A percentile compares a stretch with the other conserved stretches of the same genome.
These are phyloP conservation scores for Pedetes capensis DNA, from an alignment of 2,113 vertebrate species.

Conservation along the genomic window DNA sequence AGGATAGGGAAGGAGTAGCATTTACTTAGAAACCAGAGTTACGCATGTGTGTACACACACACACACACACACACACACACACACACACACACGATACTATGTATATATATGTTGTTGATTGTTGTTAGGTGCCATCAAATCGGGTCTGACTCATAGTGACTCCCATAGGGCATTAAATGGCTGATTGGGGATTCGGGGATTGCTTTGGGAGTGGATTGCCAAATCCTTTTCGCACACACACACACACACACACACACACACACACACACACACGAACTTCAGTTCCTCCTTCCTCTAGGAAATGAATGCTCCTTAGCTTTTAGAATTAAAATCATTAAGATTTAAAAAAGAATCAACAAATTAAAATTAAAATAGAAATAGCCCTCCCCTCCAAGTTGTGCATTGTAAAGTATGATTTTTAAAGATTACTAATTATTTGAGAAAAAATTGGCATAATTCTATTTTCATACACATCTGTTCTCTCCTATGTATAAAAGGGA, in stretches of 20 bases:
- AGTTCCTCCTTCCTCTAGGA: neutral
- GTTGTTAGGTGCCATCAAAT: too few species aligned
- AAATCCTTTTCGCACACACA: too few species aligned
- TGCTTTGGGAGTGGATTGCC: too few species aligned
- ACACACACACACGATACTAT: too few species aligned
- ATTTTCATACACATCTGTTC: slow-evolving; percentile 25
- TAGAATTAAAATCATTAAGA: slow-evolving; percentile 32
- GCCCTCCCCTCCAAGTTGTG: neutral
- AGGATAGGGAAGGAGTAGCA: neutral
- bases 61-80: neutral
- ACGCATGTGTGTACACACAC: neutral
- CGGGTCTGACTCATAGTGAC: too few species aligned
- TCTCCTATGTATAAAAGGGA: neutral
- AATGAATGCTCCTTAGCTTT: neutral
- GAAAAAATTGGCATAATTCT: slow-evolving; percentile 13
- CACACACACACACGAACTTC: neutral
- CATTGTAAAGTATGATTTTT: neutral
- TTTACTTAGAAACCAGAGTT: neutral
- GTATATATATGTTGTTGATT: too few species aligned
- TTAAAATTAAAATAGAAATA: slow-evolving; percentile 51
- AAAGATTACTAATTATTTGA: slow-evolving; percentile 42
- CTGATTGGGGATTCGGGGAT: too few species aligned
- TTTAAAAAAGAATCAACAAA: neutral
- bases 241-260: neutral
- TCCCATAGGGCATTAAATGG: too few species aligned